Evolutionary conservation across 2,113 vertebrate species (phyloP).

Genomic region (Equus quagga): DNA sequence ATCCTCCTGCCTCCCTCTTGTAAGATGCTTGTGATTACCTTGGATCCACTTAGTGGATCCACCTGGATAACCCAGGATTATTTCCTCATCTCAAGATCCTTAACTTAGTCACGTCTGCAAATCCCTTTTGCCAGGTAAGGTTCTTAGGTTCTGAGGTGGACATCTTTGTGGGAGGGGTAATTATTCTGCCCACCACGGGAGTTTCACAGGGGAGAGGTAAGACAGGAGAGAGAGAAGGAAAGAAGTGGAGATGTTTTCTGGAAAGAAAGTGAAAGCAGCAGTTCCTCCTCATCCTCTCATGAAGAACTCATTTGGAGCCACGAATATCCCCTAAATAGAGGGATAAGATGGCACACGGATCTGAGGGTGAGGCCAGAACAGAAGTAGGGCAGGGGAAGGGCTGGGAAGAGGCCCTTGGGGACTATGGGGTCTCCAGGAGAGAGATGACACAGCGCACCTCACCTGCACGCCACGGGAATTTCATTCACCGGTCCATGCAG

Average conservation of each 20-base stretch:
- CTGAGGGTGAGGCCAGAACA: neutral
- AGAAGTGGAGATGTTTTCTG: neutral
- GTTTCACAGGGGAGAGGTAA: neutral
- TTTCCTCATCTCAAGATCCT: neutral
- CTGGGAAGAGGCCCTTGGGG: neutral
- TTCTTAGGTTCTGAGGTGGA: neutral
- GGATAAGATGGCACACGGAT: too few relatives aligned
- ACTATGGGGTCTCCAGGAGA: neutral
- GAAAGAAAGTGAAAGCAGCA: neutral
- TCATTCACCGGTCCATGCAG: neutral
- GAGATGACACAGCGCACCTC: neutral
- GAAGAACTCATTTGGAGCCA: neutral
- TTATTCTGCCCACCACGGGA: neutral
- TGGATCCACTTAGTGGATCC: neutral
- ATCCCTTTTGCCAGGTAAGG: neutral
- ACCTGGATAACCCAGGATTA: neutral
- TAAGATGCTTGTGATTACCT: neutral
- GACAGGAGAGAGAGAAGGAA: neutral
- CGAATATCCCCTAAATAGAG: neutral
- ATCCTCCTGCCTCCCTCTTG: neutral
- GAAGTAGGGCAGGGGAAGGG: neutral
- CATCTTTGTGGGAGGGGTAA: neutral
- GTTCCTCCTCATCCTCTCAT: neutral
- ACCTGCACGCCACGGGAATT: neutral
- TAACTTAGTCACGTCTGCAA: neutral